Percentiles rank a stretch among this genome's conserved stretches.
Conservation (phyloP, 2,888 invertebrate genomes). For the Eudemis profundana region DNA sequence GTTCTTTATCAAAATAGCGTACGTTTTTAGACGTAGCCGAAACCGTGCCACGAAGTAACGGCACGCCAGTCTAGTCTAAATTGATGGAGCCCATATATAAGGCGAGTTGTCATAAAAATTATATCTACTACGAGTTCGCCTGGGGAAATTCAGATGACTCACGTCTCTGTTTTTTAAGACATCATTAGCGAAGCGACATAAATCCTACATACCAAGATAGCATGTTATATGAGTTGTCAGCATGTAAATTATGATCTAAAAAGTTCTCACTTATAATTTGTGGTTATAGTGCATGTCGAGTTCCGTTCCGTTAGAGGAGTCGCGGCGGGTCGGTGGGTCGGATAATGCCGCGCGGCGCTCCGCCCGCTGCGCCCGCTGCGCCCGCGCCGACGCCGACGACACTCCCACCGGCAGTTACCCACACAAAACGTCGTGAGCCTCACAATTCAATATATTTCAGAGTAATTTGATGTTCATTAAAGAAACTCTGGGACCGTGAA, state of each 20-base stretch:
- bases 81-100: slow-evolving; percentile 35
- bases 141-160: slow-evolving; percentile 35
- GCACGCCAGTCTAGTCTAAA: slow-evolving; percentile 30
- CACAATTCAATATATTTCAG: slow-evolving; percentile 84
- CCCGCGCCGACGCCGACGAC: slow-evolving; percentile 64
- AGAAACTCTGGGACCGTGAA: slow-evolving; percentile 84
- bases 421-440: slow-evolving; percentile 79
- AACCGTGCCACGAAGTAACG: slow-evolving; percentile 36
- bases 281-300: slow-evolving; percentile 83
- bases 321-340: slow-evolving; percentile 73
- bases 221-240: slow-evolving; percentile 63
- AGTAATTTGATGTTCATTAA: slow-evolving; percentile 85
- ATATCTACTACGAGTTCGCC: slow-evolving; percentile 26
- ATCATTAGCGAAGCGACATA: slow-evolving; percentile 42
- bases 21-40: not conserved
- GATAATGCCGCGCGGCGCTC: slow-evolving; percentile 63
- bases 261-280: slow-evolving; percentile 85
- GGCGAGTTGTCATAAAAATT: slow-evolving; percentile 27
- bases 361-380: slow-evolving; percentile 54
- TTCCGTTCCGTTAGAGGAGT: slow-evolving; percentile 81
- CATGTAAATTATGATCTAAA: slow-evolving; percentile 77
- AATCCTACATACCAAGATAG: slow-evolving; percentile 41
- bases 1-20: slow-evolving; percentile 15
- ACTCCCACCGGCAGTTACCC: slow-evolving; percentile 69
- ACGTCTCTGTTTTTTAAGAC: slow-evolving; percentile 38